Evolutionary conservation across 2,888 invertebrate species (phyloP).

Genomic region (Coelopa pilipes): DNA sequence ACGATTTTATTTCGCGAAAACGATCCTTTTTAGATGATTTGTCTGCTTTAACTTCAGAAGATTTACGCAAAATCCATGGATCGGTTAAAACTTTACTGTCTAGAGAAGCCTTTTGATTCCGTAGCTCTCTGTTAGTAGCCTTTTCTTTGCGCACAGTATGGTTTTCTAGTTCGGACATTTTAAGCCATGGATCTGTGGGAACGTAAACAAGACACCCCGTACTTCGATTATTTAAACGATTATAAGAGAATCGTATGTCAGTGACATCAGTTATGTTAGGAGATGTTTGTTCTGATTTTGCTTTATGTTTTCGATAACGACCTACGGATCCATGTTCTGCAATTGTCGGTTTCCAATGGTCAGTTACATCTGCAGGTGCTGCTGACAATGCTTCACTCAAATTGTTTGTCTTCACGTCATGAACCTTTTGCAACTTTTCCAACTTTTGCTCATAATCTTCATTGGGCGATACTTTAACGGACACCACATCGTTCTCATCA

Average conservation of each 20-base stretch:
- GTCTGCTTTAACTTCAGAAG: conserved; percentile 31
- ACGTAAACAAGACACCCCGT: conserved; percentile 62
- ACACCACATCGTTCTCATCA: conserved; percentile 53
- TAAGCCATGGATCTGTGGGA: conserved; percentile 66
- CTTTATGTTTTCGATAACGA: conserved; percentile 41
- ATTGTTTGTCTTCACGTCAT: not conserved
- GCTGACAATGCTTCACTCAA: conserved; percentile 15
- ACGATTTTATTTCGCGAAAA: conserved; percentile 54
- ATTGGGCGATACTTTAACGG: conserved; percentile 54
- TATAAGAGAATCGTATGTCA: conserved; percentile 54
- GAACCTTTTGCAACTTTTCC: not conserved
- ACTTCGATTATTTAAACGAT: conserved; percentile 56
- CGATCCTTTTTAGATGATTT: conserved; percentile 47
- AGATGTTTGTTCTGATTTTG: conserved; percentile 66
- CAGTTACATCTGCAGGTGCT: conserved; percentile 13
- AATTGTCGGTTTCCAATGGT: conserved; percentile 24
- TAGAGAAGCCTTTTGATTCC: conserved; percentile 6
- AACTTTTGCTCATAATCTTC: conserved; percentile 49
- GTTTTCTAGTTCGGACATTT: conserved; percentile 52
- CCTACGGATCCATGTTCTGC: not conserved
- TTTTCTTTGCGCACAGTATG: conserved; percentile 32
- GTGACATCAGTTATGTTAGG: conserved; percentile 60
- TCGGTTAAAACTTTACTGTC: conserved; percentile 42
- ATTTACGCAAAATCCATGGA: conserved; percentile 60
- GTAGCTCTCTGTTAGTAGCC: conserved; percentile 19